These are phyloP conservation scores for Bufotes viridis DNA, from an alignment of 2,797 vertebrate genomes.

Conservation along the genomic window DNA sequence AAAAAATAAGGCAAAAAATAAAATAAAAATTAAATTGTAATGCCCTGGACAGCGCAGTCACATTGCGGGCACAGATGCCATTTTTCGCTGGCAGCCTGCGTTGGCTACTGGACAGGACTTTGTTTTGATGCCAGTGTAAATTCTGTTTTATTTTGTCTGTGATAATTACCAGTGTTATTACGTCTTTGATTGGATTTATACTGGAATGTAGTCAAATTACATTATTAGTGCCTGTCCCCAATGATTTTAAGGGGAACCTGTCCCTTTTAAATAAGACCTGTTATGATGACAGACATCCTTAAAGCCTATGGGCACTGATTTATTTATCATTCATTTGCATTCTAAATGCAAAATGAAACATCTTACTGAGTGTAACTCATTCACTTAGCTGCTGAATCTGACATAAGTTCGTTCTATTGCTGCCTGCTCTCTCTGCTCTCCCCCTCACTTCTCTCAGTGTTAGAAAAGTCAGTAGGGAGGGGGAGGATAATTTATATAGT, in stretches of 20 bases:
- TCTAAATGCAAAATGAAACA: too few relatives aligned
- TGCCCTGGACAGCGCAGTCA: background rate
- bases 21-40: background rate
- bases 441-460: too few relatives aligned
- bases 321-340: too few relatives aligned
- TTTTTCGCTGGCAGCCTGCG: background rate
- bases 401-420: too few relatives aligned
- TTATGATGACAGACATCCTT: background rate
- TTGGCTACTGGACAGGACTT: background rate
- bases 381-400: too few relatives aligned
- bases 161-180: constrained; percentile 4
- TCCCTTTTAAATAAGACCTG: background rate
- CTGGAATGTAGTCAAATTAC: background rate
- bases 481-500: too few relatives aligned
- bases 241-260: background rate
- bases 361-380: too few relatives aligned
- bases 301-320: background rate
- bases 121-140: background rate
- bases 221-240: background rate
- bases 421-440: too few relatives aligned
- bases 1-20: background rate
- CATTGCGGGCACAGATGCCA: background rate
- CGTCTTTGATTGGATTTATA: background rate
- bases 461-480: too few relatives aligned
- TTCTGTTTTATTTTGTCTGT: background rate